Evolutionary conservation across 2,888 invertebrate species (phyloP), one percentile per base, ranked within the genome.

Genomic region (Oegoconia quadripuncta): DNA sequence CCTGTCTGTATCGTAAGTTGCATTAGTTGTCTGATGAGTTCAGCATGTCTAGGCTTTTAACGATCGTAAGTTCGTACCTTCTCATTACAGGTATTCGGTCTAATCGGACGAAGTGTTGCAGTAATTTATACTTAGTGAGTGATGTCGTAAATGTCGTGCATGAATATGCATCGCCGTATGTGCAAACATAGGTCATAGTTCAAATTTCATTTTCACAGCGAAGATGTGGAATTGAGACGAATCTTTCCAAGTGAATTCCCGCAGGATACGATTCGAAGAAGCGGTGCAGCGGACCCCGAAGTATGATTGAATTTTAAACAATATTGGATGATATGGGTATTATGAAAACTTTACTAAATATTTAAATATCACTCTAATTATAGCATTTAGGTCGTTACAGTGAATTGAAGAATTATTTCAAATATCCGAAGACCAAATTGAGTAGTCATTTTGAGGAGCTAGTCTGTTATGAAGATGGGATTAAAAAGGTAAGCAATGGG

Each of bases 61-160:
- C 4, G 3, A 37, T 6, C 11, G 25, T 34, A 32, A 39, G 31
- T 35, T 23, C 7, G 9, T 18, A 23, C 30, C 16, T 37, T 39
- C 13, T 12, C 7, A 40, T 55, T 48, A 28, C 59, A 78, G 81
- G 51, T 77, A 15, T 40, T 77, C 44, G 45, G 42, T 42, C 41
- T 67, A 20, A 48, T 72, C 34, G 52, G 44, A 27, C 53, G 43
- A 36, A 53, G 57, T 37, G 22, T 58, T 50, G 65, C 68, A 46
- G 81, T 49, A 42, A 70, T 83, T 42, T 84, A 82, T 46, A 80
- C 84, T 29, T 84, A 84, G 84, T 83, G 51, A 82, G 83, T 80
- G 31, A 26, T 34, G 34, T 39, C 15, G 31, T 18, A 13, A 28
- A 26, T 27, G 9, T 34, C 14, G 30, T 30, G 30, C 18, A 36